Conservation (phyloP, 2,113 vertebrate species). For the Amphilophus citrinellus region DNA sequence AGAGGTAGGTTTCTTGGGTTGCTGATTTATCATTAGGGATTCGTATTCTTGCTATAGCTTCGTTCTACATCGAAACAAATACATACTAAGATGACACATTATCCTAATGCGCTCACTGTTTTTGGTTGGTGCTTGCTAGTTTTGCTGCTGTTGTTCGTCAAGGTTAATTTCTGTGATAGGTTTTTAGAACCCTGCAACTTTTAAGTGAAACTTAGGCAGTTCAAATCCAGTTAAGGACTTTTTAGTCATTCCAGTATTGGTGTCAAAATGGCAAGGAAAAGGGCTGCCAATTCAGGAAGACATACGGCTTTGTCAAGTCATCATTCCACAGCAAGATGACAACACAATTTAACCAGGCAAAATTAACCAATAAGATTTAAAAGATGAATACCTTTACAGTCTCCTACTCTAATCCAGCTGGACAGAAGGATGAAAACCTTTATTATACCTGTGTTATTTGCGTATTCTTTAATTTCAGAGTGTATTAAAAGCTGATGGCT, state of each 20-base stretch:
- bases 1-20: no score
- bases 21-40: background rate
- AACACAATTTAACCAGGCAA: background rate
- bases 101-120: background rate
- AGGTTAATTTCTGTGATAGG: background rate
- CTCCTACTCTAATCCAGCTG: background rate
- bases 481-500: background rate
- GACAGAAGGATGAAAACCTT: background rate
- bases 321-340: background rate
- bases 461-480: background rate
- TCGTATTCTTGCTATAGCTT: background rate
- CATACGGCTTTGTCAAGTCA: no score
- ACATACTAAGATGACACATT: no score
- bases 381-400: background rate
- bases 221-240: no score
- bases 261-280: no score
- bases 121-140: background rate
- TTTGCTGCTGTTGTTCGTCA: background rate
- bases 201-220: no score
- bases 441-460: background rate
- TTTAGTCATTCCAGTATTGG: no score
- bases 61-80: background rate
- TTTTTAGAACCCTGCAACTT: background rate
- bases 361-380: background rate
- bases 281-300: no score